A percentile compares a stretch with the other conserved stretches of the same genome.
Conservation (phyloP, 2,888 invertebrate genomes). For the Margaritifera margaritifera region DNA sequence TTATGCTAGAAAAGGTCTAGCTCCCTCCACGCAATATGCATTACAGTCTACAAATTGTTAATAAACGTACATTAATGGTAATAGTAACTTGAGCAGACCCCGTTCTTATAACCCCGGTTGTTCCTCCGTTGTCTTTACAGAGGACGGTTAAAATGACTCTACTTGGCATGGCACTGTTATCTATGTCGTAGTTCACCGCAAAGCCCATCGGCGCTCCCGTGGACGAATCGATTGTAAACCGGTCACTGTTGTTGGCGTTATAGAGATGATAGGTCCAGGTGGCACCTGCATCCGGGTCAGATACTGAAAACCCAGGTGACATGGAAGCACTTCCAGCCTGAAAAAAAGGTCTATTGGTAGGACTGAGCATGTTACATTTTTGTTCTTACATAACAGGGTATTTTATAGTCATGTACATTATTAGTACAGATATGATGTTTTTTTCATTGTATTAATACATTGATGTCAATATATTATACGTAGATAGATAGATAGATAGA, state of each 20-base stretch:
- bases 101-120: slow-evolving; percentile 6
- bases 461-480: too few relatives aligned
- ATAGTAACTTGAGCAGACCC: slow-evolving; percentile 15
- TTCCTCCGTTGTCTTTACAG: slow-evolving; percentile 23
- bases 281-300: slow-evolving; percentile 8
- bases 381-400: too few relatives aligned
- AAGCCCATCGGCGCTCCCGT: slow-evolving; percentile 11
- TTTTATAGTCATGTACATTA: too few relatives aligned
- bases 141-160: slow-evolving; percentile 26
- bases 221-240: slow-evolving; percentile 28
- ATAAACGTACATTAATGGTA: slow-evolving; percentile 13
- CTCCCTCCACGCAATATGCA: too few relatives aligned
- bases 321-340: slow-evolving; percentile 25
- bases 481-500: neutral
- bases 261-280: slow-evolving; percentile 7
- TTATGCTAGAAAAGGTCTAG: too few relatives aligned
- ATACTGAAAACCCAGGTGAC: slow-evolving; percentile 11
- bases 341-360: neutral
- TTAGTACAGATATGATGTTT: too few relatives aligned
- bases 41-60: too few relatives aligned
- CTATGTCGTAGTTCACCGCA: slow-evolving; percentile 15
- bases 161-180: slow-evolving; percentile 22
- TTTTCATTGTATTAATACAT: too few relatives aligned
- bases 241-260: slow-evolving; percentile 22
- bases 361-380: too few relatives aligned